These are phyloP conservation scores for Acromyrmex echinatior DNA, from an alignment of 1,140 invertebrate genomes.

Conservation along the genomic window DNA sequence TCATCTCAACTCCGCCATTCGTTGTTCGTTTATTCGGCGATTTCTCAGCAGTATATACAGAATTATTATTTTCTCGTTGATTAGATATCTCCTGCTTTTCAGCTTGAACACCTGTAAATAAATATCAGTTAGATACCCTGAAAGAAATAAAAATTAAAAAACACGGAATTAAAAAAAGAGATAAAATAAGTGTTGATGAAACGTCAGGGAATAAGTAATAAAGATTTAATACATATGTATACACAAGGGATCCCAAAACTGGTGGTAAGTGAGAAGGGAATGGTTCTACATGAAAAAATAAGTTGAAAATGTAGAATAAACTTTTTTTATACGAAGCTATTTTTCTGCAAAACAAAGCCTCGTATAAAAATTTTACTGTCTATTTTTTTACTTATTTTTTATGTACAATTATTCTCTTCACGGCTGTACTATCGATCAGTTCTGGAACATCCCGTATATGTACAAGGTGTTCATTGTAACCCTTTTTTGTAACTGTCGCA, in stretches of 20 bases:
- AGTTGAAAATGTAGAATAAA: too few relatives aligned
- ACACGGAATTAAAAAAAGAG: conserved; percentile 19
- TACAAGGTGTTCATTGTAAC: not conserved
- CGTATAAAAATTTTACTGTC: too few relatives aligned
- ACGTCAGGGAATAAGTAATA: conserved; percentile 41
- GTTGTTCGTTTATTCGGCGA: conserved; percentile 75
- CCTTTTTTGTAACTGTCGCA: not conserved
- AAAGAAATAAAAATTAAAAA: conserved; percentile 29
- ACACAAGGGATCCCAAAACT: too few relatives aligned
- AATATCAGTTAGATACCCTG: conserved; percentile 39
- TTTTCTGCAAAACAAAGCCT: too few relatives aligned
- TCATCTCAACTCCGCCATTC: conserved; percentile 74
- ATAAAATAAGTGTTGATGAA: conserved; percentile 45
- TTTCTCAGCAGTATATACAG: conserved; percentile 74
- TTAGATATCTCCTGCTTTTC: conserved; percentile 68
- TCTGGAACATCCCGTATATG: too few relatives aligned
- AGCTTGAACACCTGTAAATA: conserved; percentile 80
- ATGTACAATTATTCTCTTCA: too few relatives aligned
- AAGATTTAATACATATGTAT: not conserved
- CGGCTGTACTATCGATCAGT: too few relatives aligned
- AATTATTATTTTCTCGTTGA: conserved; percentile 83
- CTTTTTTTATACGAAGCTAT: too few relatives aligned
- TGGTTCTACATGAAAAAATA: too few relatives aligned
- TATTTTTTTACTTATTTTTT: too few relatives aligned
- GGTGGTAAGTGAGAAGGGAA: too few relatives aligned